Conservation (phyloP, 2,888 invertebrate genomes). For the Orthonevra nobilis region DNA sequence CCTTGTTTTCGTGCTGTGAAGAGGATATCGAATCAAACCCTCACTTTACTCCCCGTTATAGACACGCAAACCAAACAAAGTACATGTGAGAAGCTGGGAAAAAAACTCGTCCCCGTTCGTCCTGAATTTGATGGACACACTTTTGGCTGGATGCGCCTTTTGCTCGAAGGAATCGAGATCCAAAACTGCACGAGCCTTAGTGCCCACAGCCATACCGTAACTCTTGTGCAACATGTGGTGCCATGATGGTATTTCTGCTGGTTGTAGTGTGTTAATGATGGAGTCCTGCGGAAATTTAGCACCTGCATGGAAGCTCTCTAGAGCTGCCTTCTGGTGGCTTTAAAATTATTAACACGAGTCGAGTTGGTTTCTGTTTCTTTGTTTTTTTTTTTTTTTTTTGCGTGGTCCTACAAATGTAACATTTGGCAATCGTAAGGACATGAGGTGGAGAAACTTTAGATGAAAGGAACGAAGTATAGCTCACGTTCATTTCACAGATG, state of each 20-base stretch:
- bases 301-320: constrained; percentile 33
- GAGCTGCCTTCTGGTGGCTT: constrained; percentile 8
- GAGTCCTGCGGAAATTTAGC: constrained; percentile 16
- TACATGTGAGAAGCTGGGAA: constrained; percentile 18
- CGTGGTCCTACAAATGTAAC: constrained; percentile 18
- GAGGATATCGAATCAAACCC: constrained; percentile 64
- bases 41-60: constrained; percentile 45
- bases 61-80: not conserved
- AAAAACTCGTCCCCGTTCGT: constrained; percentile 10
- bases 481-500: constrained; percentile 67
- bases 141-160: constrained; percentile 23
- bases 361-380: constrained; percentile 38
- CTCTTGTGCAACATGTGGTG: constrained; percentile 58
- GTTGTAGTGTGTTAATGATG: not conserved
- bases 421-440: constrained; percentile 48
- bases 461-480: constrained; percentile 57
- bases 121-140: constrained; percentile 53
- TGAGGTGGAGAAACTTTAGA: constrained; percentile 41
- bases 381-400: constrained; percentile 27
- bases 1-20: constrained; percentile 45
- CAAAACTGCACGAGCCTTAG: constrained; percentile 24
- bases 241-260: constrained; percentile 28
- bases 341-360: constrained; percentile 61
- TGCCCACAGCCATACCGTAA: not conserved
- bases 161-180: constrained; percentile 18